phyloP scores from a whole-genome alignment of 2,113 vertebrate genomes.

The Neotoma lepida region DNA sequence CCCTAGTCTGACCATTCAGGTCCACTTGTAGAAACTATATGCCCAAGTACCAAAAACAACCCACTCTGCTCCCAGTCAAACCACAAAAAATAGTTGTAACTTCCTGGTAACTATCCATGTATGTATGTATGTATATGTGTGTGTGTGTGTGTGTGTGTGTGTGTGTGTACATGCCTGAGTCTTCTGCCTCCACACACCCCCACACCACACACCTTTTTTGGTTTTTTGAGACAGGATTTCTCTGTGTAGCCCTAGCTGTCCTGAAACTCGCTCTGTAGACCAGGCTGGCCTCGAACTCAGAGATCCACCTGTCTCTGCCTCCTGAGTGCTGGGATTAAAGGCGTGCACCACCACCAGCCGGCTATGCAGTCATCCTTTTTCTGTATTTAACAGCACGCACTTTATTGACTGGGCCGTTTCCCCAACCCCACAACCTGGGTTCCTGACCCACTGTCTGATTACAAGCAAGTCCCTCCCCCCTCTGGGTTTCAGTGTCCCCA shows the following conservation, averaged over 20 bases:
- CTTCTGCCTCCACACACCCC: not conserved
- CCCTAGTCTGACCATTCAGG: not conserved
- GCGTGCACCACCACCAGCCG: rapidly evolving
- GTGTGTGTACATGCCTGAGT: not conserved
- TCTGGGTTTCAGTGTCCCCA: not conserved
- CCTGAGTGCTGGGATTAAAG: not conserved
- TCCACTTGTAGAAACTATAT: not conserved
- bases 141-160: not conserved
- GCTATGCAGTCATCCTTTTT: not conserved
- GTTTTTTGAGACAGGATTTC: not conserved
- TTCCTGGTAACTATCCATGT: not conserved
- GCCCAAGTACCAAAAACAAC: not conserved
- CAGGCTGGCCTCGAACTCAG: not conserved
- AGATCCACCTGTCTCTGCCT: not conserved
- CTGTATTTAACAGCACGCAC: too few relatives aligned
- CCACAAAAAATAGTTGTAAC: not conserved
- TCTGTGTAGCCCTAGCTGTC: not conserved
- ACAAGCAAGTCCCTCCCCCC: not conserved
- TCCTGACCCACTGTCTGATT: not conserved
- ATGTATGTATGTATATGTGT: not conserved
- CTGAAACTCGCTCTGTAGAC: not conserved
- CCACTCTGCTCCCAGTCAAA: not conserved
- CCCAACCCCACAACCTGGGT: not conserved
- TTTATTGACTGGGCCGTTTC: not conserved
- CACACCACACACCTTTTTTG: not conserved